Evolutionary conservation across 2,113 vertebrate species (phyloP), one percentile per base, ranked within the genome.

Genomic region (Anas platyrhynchos): DNA sequence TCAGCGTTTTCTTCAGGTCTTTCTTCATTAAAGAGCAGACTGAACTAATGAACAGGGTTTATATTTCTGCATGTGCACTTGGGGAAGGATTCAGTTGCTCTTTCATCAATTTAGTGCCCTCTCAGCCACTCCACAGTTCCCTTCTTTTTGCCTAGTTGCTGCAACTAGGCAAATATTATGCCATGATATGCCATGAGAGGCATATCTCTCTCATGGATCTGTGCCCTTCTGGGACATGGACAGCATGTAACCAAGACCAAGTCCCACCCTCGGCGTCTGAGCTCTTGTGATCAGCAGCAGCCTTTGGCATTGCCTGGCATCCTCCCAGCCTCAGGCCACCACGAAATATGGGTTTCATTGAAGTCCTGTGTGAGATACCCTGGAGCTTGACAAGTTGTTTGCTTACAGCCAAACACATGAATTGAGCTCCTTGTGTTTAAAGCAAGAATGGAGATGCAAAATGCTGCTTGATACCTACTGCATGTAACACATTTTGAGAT

Each of bases 381-480:
- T 50, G 25, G 71, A 59, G 46, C 26, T 5, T 66, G 7, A 0
- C 15, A 16, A 29, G 21, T 7, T 16, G 6, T 36, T 31, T 16
- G 5, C 15, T 59, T 29, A 29, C 1, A 4, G n/a, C 63, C 21
- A 15, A 0, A 2, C 10, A 73, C 73, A 52, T 48, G 1, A 52
- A 77, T 34, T n/a, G 36, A 80, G 27, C 4, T 72, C 5, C 31
- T 63, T 4, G 4, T 14, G 34, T 27, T 65, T 69, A 50, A n/a
- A 29, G 16, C 6, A n/a, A 73, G 6, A 29, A 34, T 46, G 25
- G 26, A 81, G 3, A 20, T 54, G 15, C 7, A 68, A 76, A 65
- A 69, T 31, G 16, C 10, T 73, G 22, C 29, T 32, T 11, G 1
- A 76, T 83, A 77, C 23, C 7, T 83, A 34, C 75, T 83, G n/a